Evolutionary conservation across 2,797 vertebrate genomes (phyloP).

Genomic region (Botia almorhae): DNA sequence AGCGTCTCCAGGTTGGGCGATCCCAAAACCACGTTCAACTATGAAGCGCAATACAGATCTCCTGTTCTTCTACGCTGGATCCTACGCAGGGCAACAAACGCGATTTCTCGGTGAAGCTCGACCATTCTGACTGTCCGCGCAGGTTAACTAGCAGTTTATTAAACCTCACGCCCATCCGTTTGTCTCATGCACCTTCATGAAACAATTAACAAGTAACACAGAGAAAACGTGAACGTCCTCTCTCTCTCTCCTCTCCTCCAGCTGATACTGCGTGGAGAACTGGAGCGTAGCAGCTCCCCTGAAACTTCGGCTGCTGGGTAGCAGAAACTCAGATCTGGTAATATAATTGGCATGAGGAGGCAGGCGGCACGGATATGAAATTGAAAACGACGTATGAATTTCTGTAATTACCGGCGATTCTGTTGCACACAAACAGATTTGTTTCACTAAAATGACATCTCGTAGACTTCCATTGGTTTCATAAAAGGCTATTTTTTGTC

Average conservation of each 20-base stretch:
- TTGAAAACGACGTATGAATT: slow-evolving; percentile 1
- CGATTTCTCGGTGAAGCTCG: not conserved
- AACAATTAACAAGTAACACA: too few relatives aligned
- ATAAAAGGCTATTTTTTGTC: too few relatives aligned
- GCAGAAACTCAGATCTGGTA: slow-evolving; percentile 15
- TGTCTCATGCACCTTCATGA: slow-evolving; percentile 23
- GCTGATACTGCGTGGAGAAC: slow-evolving; percentile 10
- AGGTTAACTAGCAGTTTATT: slow-evolving; percentile 17
- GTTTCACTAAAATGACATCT: too few relatives aligned
- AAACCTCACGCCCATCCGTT: slow-evolving; percentile 1
- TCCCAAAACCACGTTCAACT: slow-evolving; percentile 23
- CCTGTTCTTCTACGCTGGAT: slow-evolving; percentile 6
- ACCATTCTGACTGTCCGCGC: slow-evolving; percentile 35
- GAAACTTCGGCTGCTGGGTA: slow-evolving; percentile 40
- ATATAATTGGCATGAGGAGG: not conserved
- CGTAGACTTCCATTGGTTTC: too few relatives aligned
- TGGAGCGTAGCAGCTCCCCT: slow-evolving; percentile 17
- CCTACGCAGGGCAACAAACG: slow-evolving; percentile 16
- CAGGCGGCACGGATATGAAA: slow-evolving; percentile 12
- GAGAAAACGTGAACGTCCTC: slow-evolving; percentile 1
- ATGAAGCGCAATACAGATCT: slow-evolving; percentile 27
- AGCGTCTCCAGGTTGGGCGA: slow-evolving; percentile 17
- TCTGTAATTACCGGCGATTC: not conserved
- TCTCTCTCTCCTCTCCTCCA: slow-evolving; percentile 16
- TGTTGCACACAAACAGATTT: too few relatives aligned